Conservation (phyloP, 2,797 vertebrate species). For the Gymnopithys bicolor region DNA sequence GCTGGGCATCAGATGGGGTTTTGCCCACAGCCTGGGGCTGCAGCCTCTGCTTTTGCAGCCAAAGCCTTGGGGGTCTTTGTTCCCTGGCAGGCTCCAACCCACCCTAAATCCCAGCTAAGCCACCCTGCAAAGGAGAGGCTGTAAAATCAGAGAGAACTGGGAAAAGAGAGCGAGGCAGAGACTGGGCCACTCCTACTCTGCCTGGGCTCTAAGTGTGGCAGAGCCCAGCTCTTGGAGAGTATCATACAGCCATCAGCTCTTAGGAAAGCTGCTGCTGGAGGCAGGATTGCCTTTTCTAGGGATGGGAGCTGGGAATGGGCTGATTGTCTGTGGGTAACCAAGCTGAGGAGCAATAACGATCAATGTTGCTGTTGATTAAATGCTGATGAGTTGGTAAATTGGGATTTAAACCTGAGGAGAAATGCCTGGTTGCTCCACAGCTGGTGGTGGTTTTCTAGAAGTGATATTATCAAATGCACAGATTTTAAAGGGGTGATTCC, state of each 20-base stretch:
- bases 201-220: fast-evolving
- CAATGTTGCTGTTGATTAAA: not conserved
- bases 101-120: fast-evolving
- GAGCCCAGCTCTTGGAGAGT: not conserved
- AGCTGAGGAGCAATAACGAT: not conserved
- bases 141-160: not conserved
- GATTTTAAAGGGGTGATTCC: not conserved
- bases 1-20: fast-evolving
- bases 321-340: not conserved
- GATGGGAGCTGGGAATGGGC: not conserved
- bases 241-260: not conserved
- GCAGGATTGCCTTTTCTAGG: not conserved
- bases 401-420: not conserved
- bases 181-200: not conserved
- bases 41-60: not conserved
- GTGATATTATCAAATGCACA: not conserved
- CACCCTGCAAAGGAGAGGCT: fast-evolving
- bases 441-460: not conserved
- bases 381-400: conserved; percentile 14
- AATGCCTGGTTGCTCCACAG: not conserved
- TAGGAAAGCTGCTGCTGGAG: not conserved
- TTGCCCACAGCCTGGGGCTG: not conserved
- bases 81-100: not conserved
- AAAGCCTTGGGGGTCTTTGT: not conserved
- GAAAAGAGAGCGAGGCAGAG: not conserved